Conservation (phyloP, 35 echinoderm and acorn worm genomes). For the Heliocidaris erythrogramma region DNA sequence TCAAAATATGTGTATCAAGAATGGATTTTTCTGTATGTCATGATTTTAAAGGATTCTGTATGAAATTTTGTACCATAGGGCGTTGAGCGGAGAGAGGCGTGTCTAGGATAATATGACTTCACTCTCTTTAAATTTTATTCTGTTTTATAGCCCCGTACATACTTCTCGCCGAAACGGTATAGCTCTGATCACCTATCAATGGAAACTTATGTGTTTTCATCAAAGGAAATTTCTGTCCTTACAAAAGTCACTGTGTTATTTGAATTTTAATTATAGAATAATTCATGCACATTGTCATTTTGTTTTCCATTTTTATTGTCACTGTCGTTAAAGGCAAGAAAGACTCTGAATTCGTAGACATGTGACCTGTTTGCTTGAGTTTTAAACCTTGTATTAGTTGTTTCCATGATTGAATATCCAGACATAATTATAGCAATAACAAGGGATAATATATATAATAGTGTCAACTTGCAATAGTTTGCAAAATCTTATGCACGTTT, state of each 20-base stretch:
- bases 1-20: conserved; percentile 5
- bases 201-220: not conserved
- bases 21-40: not conserved
- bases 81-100: not conserved
- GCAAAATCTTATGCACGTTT: not conserved
- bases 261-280: too few species aligned
- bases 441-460: not conserved
- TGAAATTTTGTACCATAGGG: conserved; percentile 29
- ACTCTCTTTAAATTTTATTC: not conserved
- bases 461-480: not conserved
- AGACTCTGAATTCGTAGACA: too few species aligned
- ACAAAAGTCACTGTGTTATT: too few species aligned
- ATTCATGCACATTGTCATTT: not conserved
- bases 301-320: not conserved
- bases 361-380: not conserved
- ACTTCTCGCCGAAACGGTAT: not conserved
- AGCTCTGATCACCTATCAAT: not conserved
- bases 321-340: not conserved
- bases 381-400: not conserved
- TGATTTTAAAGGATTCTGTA: conserved; percentile 39
- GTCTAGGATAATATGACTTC: not conserved
- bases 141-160: not conserved
- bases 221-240: not conserved
- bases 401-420: not conserved
- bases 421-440: not conserved